Evolutionary conservation across 1,140 invertebrate species (phyloP).

Genomic region (Papilio helenus): DNA sequence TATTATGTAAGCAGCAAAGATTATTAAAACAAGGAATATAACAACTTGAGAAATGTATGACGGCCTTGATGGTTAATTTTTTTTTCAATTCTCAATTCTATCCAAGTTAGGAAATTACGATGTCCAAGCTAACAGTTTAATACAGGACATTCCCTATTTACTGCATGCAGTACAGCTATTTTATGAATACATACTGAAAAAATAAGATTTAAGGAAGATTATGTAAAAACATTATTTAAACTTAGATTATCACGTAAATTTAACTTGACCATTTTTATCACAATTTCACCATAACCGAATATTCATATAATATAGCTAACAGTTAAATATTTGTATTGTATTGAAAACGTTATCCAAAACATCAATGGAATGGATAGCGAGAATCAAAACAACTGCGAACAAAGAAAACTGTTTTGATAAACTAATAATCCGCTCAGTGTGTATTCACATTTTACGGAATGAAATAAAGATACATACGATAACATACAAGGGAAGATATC

Average conservation of each 20-base stretch:
- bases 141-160: conserved; percentile 5
- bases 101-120: neutral
- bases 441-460: neutral
- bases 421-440: neutral
- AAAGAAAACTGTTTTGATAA: conserved; percentile 4
- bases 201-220: neutral
- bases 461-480: neutral
- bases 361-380: conserved; percentile 10
- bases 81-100: neutral
- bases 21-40: neutral
- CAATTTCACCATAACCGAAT: neutral
- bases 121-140: neutral
- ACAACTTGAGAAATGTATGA: neutral
- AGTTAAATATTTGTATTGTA: neutral
- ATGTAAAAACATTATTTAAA: too few species aligned
- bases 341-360: neutral
- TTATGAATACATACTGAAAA: too few species aligned
- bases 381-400: neutral
- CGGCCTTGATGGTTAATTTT: conserved; percentile 11
- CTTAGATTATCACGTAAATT: neutral
- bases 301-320: neutral
- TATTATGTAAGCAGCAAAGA: too few species aligned
- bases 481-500: neutral
- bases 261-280: neutral
- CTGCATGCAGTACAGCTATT: neutral